A percentile compares a stretch with the other conserved stretches of the same genome.
Conservation (phyloP, 2,888 invertebrate species). For the Zhengitettix transpicula region DNA sequence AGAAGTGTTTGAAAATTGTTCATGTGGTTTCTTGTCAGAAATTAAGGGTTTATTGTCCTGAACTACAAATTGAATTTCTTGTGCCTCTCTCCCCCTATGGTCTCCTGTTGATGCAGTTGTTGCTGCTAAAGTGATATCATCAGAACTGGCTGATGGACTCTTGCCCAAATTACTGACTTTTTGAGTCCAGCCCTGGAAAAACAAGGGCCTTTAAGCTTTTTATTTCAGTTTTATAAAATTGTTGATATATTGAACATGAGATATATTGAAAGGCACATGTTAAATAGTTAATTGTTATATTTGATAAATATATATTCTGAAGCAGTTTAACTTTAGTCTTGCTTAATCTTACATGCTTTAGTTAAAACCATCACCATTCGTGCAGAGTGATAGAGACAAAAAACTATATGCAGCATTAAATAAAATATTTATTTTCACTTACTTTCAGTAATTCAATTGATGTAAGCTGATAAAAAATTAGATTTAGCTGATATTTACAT, state of each 20-base stretch:
- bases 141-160: conserved; percentile 15
- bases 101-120: conserved; percentile 13
- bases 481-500: background rate
- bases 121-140: conserved; percentile 1
- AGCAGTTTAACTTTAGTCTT: background rate
- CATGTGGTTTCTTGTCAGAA: conserved; percentile 4
- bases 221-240: conserved; percentile 6
- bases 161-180: conserved; percentile 24
- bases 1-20: background rate
- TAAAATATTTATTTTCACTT: background rate
- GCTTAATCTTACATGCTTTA: background rate
- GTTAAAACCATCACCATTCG: background rate
- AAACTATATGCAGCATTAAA: background rate
- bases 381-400: background rate
- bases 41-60: background rate
- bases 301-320: too few relatives aligned
- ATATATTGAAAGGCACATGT: too few relatives aligned
- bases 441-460: background rate
- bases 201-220: conserved; percentile 17
- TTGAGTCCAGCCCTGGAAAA: conserved; percentile 28
- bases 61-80: conserved; percentile 14
- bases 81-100: conserved; percentile 24
- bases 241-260: too few relatives aligned
- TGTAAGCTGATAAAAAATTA: background rate
- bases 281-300: too few relatives aligned